A percentile compares a stretch with the other conserved stretches of the same genome.
Conservation (phyloP, 2,888 invertebrate species). For the Dynastes hyllus region DNA sequence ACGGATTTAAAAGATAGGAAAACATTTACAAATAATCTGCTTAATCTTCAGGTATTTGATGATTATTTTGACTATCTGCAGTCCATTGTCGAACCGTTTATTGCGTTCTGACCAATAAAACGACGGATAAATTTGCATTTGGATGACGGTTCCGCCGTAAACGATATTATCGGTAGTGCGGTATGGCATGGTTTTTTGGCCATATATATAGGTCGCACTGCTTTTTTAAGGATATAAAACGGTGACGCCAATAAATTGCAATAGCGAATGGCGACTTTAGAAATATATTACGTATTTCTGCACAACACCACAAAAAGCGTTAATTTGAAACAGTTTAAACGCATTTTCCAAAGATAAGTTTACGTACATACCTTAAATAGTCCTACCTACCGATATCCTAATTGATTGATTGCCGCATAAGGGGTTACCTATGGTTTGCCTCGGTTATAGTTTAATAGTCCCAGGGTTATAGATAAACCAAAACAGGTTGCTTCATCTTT, state of each 20-base stretch:
- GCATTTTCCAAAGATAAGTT: too few species aligned
- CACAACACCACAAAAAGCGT: too few species aligned
- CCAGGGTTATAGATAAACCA: too few species aligned
- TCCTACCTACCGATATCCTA: too few species aligned
- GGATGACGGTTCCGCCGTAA: slow-evolving; percentile 31
- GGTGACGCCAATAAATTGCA: background rate
- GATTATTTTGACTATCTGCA: slow-evolving; percentile 48
- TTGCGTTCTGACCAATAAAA: slow-evolving; percentile 44
- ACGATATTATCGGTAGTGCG: slow-evolving; percentile 23
- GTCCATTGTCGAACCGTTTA: slow-evolving; percentile 41
- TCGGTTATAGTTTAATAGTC: too few species aligned
- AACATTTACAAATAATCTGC: slow-evolving; percentile 36
- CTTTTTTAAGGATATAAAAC: slow-evolving; percentile 7
- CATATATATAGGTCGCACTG: background rate
- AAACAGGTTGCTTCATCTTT: too few species aligned
- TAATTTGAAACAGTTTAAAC: too few species aligned
- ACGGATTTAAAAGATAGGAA: slow-evolving; percentile 41
- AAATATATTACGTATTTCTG: too few species aligned
- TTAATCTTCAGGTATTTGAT: slow-evolving; percentile 37
- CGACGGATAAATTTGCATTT: slow-evolving; percentile 46
- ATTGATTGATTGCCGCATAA: too few species aligned
- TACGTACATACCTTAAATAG: too few species aligned
- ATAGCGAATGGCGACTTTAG: background rate
- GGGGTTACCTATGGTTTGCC: too few species aligned
- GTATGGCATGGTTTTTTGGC: background rate